Conservation (phyloP, 2,888 invertebrate genomes). For the Drosophila eohydei region DNA sequence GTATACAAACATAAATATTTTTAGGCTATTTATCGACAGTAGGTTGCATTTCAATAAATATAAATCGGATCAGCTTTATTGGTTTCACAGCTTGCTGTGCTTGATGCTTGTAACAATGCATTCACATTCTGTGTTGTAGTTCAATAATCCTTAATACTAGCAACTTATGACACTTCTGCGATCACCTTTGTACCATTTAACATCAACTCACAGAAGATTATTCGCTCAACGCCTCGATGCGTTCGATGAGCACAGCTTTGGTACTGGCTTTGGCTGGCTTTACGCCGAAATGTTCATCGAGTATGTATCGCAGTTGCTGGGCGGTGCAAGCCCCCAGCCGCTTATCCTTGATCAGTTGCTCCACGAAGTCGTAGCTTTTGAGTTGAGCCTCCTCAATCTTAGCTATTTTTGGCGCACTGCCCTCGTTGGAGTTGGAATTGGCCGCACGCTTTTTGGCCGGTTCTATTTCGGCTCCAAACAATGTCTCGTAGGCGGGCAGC, state of each 20-base stretch:
- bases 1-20: not conserved
- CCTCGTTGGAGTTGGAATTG: slow-evolving; percentile 18
- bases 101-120: not conserved
- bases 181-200: not conserved
- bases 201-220: not conserved
- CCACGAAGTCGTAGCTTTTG: slow-evolving; percentile 57
- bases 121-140: not conserved
- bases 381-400: slow-evolving; percentile 65
- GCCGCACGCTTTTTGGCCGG: slow-evolving; percentile 67
- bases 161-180: not conserved
- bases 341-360: slow-evolving; percentile 58
- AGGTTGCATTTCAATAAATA: not conserved
- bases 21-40: not conserved
- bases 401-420: slow-evolving; percentile 58
- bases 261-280: slow-evolving; percentile 41
- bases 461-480: slow-evolving; percentile 71
- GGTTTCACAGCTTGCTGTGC: no score
- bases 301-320: slow-evolving; percentile 65
- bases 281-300: slow-evolving; percentile 63
- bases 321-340: slow-evolving; percentile 63
- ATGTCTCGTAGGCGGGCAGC: slow-evolving; percentile 61
- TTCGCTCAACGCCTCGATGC: slow-evolving; percentile 39
- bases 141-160: not conserved
- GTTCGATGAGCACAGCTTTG: slow-evolving; percentile 67
- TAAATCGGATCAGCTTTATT: not conserved